Percentiles rank a stretch among this genome's conserved stretches.
phyloP scores from a whole-genome alignment of 2,113 vertebrate species.

The chimpanzee (Pan troglodytes) region NHGRI_mPanTro3-v2.1_pri NC_072409.2:68046001-68046500 shows the following conservation, averaged over 20 bases:
- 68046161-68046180: background rate
- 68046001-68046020: background rate
- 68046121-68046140: background rate
- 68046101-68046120: background rate
- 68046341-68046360: background rate
- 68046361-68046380: background rate
- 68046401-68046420: background rate
- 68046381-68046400: background rate
- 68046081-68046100: background rate
- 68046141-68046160: slow-evolving; percentile 12
- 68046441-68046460: background rate
- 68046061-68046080: background rate
- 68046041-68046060: background rate
- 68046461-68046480: background rate
- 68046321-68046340: background rate
- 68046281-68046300: background rate
- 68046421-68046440: background rate
- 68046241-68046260: background rate
- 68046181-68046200: background rate
- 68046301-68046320: background rate
- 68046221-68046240: background rate
- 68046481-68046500: background rate
- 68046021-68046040: background rate
- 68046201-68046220: background rate
- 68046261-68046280: background rate